Base-by-base conservation (phyloP, 2,797 vertebrate genomes). In the Spinibarbus caldwelli region DNA sequence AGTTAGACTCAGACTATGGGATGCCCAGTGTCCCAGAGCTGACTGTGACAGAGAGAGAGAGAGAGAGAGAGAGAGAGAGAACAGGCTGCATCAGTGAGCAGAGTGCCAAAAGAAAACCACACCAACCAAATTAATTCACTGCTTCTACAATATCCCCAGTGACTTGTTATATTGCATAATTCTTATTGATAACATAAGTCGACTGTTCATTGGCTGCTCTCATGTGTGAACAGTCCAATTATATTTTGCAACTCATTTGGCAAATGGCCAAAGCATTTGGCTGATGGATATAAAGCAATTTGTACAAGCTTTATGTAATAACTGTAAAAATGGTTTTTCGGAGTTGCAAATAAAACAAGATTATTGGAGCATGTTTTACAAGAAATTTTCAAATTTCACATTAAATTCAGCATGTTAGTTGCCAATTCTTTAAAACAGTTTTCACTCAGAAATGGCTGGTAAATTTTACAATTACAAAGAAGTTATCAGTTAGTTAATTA, bases 1-100 rank as follows among this genome's bases (percentile, higher is more conserved):
- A 64, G 64, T 67, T 45, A 76, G 71, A 85, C 45, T 38, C 73
- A 71, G 67, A 31, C 21, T 71, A 41, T 73, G 26, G 67, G 70
- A 43, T 62, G 57, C 70, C 26, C 78, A 57, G 49, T 70, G 70
- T 86, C 85, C 72, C 87, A 68, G 82, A 86, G 67, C 72, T 84
- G 78, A 86, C 57, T 85, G 41, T 59, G 62, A 57, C 47, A 57
- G 43, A 77, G 21, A 84, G n/a, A 34, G 73, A 75, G 59, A 38
- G 45, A 43, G 29, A 34, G 31, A 34, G 38, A 38, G 29, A 34
- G 31, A 34, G 49, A 38, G 64, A n/a, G 54, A 57, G 41, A 70
- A 15, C 57, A 47, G 29, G 8, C 41, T 80, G 78, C 62, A 47
- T 23, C 43, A 66, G 26, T 67, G 59, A 49, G 29, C 78, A 47